Percentiles rank a stretch among this genome's conserved stretches.
Conservation (phyloP, 2,797 vertebrate genomes). For the Scolopax bukidnonensis region DNA sequence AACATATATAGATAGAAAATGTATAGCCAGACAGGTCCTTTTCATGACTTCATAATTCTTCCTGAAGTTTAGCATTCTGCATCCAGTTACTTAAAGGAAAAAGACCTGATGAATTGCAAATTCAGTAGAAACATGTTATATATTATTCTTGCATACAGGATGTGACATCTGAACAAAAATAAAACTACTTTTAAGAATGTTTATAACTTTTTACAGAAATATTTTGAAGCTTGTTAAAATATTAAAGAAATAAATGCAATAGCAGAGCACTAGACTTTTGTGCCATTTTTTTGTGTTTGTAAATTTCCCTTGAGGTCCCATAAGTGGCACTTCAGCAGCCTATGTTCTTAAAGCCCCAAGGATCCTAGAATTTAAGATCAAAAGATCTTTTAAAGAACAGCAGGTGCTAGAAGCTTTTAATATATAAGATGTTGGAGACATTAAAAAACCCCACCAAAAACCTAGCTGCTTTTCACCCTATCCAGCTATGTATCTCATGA, state of each 20-base stretch:
- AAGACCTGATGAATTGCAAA: neutral
- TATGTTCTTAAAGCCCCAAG: slow-evolving; percentile 47
- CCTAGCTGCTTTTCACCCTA: neutral
- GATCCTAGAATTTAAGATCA: slow-evolving; percentile 58
- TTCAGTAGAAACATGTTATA: neutral
- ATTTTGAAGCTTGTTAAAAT: slow-evolving; percentile 36
- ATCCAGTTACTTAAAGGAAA: neutral
- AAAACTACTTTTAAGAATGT: neutral
- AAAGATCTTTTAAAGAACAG: slow-evolving; percentile 57
- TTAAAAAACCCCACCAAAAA: neutral
- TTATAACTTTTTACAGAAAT: neutral
- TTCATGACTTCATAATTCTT: neutral
- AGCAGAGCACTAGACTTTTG: neutral
- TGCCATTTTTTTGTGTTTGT: neutral
- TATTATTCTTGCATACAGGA: neutral
- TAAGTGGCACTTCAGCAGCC: slow-evolving; percentile 22
- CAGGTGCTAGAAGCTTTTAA: slow-evolving; percentile 52
- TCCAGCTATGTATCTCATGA: neutral
- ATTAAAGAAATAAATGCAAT: slow-evolving; percentile 36
- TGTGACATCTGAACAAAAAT: neutral
- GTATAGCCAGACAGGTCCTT: neutral
- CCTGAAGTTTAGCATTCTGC: neutral
- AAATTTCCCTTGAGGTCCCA: neutral
- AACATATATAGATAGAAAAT: neutral
- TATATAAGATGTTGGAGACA: slow-evolving; percentile 11